phyloP scores from a whole-genome alignment of 2,113 vertebrate species.

The Cranoglanis bouderius region DNA sequence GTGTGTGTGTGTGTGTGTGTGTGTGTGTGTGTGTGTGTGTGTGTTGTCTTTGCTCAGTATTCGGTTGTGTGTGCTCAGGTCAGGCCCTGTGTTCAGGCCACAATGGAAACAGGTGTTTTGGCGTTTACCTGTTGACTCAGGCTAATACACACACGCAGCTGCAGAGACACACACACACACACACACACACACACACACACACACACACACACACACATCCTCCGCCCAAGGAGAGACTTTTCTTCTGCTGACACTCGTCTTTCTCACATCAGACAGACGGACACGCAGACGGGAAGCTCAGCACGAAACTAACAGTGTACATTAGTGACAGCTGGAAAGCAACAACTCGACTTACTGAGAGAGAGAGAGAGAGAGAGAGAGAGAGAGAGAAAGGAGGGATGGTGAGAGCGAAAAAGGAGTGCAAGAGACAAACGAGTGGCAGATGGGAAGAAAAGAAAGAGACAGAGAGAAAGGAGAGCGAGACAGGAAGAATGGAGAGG shows the following conservation, averaged over 20 bases:
- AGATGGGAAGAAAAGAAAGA: not conserved
- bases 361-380: constrained; percentile 17
- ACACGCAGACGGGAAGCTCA: constrained; percentile 20
- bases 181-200: constrained; percentile 30
- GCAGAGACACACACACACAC: constrained; percentile 35
- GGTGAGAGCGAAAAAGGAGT: not conserved
- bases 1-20: constrained; percentile 9
- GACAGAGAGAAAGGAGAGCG: not conserved
- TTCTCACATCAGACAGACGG: constrained; percentile 33
- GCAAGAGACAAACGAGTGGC: not conserved
- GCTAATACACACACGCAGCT: constrained; percentile 34
- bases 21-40: constrained; percentile 34
- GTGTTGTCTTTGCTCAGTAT: constrained; percentile 35
- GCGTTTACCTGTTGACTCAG: constrained; percentile 44
- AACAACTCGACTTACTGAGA: constrained; percentile 48
- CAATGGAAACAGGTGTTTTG: constrained; percentile 46
- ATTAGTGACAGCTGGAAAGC: constrained; percentile 35
- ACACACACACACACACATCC: not conserved
- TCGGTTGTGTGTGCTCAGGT: constrained; percentile 43
- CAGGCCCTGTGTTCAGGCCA: constrained; percentile 18
- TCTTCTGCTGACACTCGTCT: constrained; percentile 34
- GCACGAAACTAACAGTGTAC: constrained; percentile 27
- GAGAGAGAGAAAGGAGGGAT: not conserved
- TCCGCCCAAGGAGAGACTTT: constrained; percentile 3
- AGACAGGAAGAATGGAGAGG: not conserved